These are phyloP conservation scores for Oryzaephilus surinamensis DNA, from an alignment of 1,140 invertebrate genomes.

Conservation along the genomic window DNA sequence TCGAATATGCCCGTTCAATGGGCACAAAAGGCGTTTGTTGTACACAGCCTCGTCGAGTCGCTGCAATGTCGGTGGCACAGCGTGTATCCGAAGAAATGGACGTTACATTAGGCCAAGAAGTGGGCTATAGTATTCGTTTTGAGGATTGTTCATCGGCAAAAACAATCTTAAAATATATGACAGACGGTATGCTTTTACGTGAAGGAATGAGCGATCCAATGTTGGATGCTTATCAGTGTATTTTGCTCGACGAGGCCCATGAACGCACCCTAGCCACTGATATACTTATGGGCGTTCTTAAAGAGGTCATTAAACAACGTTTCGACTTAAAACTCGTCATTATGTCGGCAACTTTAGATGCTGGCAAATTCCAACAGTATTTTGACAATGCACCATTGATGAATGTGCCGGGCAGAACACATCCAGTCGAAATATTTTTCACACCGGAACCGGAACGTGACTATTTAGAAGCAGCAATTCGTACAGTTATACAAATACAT, in stretches of 20 bases:
- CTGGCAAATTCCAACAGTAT: slow-evolving; percentile 98
- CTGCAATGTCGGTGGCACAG: slow-evolving; percentile 97
- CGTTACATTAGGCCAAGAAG: slow-evolving; percentile 86
- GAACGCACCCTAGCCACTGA: slow-evolving; percentile 98
- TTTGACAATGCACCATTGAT: slow-evolving; percentile 98
- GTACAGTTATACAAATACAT: slow-evolving; percentile 98
- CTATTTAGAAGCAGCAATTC: slow-evolving; percentile 96
- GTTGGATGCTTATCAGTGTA: slow-evolving; percentile 90
- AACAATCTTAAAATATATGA: slow-evolving; percentile 93
- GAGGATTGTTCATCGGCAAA: slow-evolving; percentile 96
- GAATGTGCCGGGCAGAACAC: slow-evolving; percentile 94
- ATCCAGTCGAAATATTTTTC: slow-evolving; percentile 98
- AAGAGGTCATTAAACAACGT: slow-evolving; percentile 93
- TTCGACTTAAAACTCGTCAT: slow-evolving; percentile 94
- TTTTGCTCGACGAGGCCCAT: slow-evolving; percentile 97
- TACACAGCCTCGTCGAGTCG: slow-evolving; percentile 94
- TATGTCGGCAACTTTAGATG: slow-evolving; percentile 99
- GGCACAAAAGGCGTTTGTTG: slow-evolving; percentile 85
- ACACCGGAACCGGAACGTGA: slow-evolving; percentile 97
- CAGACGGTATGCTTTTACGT: slow-evolving; percentile 98
- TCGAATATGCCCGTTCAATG: slow-evolving; percentile 70
- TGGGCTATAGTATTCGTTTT: slow-evolving; percentile 98
- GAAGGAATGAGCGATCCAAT: slow-evolving; percentile 99
- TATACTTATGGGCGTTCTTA: slow-evolving; percentile 96
- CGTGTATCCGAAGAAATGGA: slow-evolving; percentile 99